A percentile compares a stretch with the other conserved stretches of the same genome.
phyloP scores from a whole-genome alignment of 37 sponge, comb jelly and placozoan genomes.

The Eunapius fragilis region DNA sequence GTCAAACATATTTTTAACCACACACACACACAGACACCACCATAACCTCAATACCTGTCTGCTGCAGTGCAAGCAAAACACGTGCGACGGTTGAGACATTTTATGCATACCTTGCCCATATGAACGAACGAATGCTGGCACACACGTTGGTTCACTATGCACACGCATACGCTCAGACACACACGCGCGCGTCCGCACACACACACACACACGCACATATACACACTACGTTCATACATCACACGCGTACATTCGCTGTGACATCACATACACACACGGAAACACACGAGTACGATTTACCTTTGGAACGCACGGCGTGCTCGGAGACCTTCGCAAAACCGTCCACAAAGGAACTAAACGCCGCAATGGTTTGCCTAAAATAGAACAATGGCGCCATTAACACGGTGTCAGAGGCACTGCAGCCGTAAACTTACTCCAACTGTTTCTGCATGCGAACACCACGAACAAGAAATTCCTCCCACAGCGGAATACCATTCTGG shows the following conservation, averaged over 20 bases:
- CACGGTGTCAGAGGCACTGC: background rate
- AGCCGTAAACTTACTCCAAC: slow-evolving; percentile 61
- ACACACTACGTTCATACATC: slow-evolving; percentile 1
- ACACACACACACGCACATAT: slow-evolving; percentile 16
- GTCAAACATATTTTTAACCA: background rate
- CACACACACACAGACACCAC: no score
- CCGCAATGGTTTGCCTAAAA: slow-evolving; percentile 33
- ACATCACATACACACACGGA: background rate
- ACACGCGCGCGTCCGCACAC: slow-evolving; percentile 11
- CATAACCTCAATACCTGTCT: no score
- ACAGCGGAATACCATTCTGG: slow-evolving; percentile 71
- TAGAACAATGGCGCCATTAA: background rate
- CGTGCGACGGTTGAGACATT: background rate
- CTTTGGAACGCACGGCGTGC: slow-evolving; percentile 47
- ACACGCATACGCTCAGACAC: background rate
- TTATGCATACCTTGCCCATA: no score
- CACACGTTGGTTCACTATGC: no score
- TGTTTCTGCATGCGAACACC: slow-evolving; percentile 65
- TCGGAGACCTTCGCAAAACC: slow-evolving; percentile 71
- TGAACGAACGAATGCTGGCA: no score
- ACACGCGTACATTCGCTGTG: no score
- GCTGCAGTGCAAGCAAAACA: background rate
- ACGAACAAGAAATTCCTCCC: slow-evolving; percentile 73
- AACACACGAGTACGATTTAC: slow-evolving; percentile 10
- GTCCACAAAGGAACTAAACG: slow-evolving; percentile 59